Percentiles rank a stretch among this genome's conserved stretches.
Evolutionary conservation across 2,888 invertebrate genomes (phyloP).

Genomic region (Campopleginae sp.): DNA sequence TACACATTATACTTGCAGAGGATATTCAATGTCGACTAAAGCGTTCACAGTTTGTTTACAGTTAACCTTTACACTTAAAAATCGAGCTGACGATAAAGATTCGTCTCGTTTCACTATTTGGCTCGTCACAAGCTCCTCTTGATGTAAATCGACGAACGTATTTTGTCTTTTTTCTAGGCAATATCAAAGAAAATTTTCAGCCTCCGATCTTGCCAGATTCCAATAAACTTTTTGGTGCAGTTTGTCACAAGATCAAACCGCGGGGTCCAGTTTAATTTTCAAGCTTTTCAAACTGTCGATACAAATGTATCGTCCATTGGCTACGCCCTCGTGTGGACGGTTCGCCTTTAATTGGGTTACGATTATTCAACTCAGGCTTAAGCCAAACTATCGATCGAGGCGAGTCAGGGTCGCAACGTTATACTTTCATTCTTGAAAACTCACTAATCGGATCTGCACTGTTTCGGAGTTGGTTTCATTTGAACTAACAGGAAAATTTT

Average conservation of each 20-base stretch:
- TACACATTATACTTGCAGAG: slow-evolving; percentile 8
- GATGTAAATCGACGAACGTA: no score
- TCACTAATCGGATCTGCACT: background rate
- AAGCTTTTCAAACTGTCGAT: background rate
- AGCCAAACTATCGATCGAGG: background rate
- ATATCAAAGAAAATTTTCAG: background rate
- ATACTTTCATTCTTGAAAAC: background rate
- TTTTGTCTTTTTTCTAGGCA: background rate
- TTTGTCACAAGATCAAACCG: background rate
- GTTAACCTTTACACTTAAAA: background rate
- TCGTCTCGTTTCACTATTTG: no score
- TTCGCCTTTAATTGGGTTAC: background rate
- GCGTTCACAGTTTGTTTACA: background rate
- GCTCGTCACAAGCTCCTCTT: background rate
- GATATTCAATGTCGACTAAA: slow-evolving; percentile 7
- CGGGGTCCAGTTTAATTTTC: background rate
- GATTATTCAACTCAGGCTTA: background rate
- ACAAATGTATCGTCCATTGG: background rate
- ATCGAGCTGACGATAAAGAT: background rate
- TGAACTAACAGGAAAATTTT: background rate
- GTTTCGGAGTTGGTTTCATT: background rate
- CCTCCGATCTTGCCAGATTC: background rate
- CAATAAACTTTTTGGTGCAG: background rate
- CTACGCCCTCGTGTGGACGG: background rate
- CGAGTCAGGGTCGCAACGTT: background rate